A percentile compares a stretch with the other conserved stretches of the same genome.
Conservation (phyloP, 2,888 invertebrate genomes). For the Autographa pulchrina region DNA sequence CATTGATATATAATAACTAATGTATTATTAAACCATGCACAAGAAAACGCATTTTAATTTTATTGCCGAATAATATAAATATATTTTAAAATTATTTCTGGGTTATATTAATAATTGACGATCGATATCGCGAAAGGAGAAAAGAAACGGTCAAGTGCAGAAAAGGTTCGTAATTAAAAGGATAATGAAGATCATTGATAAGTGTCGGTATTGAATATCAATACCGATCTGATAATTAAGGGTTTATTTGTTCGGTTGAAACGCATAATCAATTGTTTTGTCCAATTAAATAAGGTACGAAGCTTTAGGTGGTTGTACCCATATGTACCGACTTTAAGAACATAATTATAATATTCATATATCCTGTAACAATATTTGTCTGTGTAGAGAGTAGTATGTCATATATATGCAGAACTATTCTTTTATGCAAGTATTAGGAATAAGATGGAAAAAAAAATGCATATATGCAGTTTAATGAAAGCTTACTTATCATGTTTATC, state of each 20-base stretch:
- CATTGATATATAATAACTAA: constrained; percentile 37
- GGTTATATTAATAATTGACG: constrained; percentile 28
- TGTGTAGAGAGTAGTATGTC: too few relatives aligned
- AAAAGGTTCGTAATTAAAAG: constrained; percentile 34
- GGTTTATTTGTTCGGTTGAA: constrained; percentile 30
- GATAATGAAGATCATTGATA: constrained; percentile 44
- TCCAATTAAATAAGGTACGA: background rate
- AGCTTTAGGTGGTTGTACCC: too few relatives aligned
- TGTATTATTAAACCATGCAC: constrained; percentile 16
- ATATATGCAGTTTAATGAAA: too few relatives aligned
- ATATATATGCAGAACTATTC: too few relatives aligned
- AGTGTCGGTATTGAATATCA: constrained; percentile 27
- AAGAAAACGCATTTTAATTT: constrained; percentile 46
- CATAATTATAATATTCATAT: too few relatives aligned
- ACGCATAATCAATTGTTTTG: constrained; percentile 20
- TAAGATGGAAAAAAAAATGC: too few relatives aligned
- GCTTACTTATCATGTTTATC: too few relatives aligned
- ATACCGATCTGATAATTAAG: constrained; percentile 31
- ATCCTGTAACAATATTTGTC: too few relatives aligned
- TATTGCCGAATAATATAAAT: constrained; percentile 26
- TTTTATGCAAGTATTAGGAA: too few relatives aligned
- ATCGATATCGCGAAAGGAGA: constrained; percentile 14
- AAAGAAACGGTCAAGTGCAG: constrained; percentile 26
- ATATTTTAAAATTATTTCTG: constrained; percentile 23
- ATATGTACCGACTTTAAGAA: too few relatives aligned